phyloP scores from a whole-genome alignment of 2,888 invertebrate genomes.

The Phalangium opilio region DNA sequence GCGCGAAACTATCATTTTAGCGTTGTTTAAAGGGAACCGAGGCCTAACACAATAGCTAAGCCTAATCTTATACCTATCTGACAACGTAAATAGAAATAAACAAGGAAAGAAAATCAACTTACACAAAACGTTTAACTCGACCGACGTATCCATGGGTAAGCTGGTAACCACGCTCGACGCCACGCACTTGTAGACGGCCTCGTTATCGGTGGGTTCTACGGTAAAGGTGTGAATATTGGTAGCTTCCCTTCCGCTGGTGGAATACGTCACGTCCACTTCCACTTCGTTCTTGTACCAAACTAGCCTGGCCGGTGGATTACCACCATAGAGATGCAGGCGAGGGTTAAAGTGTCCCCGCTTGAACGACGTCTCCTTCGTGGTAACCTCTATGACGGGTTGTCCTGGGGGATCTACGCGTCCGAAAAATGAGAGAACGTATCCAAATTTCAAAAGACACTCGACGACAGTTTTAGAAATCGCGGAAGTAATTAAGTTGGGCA shows the following conservation, averaged over 20 bases:
- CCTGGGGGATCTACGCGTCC: constrained; percentile 87
- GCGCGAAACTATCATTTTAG: too few relatives aligned
- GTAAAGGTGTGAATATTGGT: constrained; percentile 79
- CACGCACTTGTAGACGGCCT: constrained; percentile 82
- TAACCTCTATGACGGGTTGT: constrained; percentile 79
- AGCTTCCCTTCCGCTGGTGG: constrained; percentile 62
- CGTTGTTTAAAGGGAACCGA: too few relatives aligned
- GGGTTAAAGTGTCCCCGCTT: constrained; percentile 73
- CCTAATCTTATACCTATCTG: too few relatives aligned
- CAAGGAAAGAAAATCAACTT: constrained; percentile 29
- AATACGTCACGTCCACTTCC: constrained; percentile 69
- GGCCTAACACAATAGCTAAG: too few relatives aligned
- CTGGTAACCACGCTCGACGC: constrained; percentile 44
- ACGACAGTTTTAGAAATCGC: background rate
- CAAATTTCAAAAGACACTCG: background rate
- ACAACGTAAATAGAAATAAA: background rate
- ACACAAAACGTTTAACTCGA: constrained; percentile 67
- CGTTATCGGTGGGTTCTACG: constrained; percentile 80
- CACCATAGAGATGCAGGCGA: constrained; percentile 79
- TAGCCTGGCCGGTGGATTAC: constrained; percentile 89
- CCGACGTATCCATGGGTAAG: constrained; percentile 20
- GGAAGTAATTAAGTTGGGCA: too few relatives aligned
- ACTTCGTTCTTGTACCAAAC: constrained; percentile 89
- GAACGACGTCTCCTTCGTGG: constrained; percentile 68
- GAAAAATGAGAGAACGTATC: constrained; percentile 19